These are phyloP conservation scores for Camptogramma bilineatum DNA, from an alignment of 2,888 invertebrate species.

Conservation along the genomic window DNA sequence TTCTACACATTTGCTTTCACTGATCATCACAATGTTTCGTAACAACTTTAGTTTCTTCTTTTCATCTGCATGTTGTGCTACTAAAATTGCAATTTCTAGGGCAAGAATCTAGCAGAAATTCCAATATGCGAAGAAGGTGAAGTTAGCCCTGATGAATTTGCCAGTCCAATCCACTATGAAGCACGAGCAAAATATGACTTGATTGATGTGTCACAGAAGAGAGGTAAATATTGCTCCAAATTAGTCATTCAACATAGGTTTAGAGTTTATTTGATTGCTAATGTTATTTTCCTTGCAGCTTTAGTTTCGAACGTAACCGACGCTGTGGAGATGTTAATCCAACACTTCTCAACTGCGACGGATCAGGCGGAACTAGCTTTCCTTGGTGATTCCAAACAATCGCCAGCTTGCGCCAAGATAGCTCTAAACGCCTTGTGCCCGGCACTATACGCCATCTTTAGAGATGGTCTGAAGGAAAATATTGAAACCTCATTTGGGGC, in stretches of 20 bases:
- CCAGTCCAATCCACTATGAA: constrained; percentile 79
- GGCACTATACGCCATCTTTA: constrained; percentile 92
- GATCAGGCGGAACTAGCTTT: constrained; percentile 86
- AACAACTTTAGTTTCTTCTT: constrained; percentile 32
- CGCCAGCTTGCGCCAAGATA: constrained; percentile 89
- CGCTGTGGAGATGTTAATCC: constrained; percentile 90
- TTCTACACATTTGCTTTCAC: background rate
- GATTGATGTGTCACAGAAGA: constrained; percentile 86
- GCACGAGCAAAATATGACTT: constrained; percentile 77
- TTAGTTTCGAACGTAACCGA: constrained; percentile 90
- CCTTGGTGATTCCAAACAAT: constrained; percentile 85
- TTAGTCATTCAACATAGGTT: background rate
- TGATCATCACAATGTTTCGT: background rate
- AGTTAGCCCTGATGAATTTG: constrained; percentile 86
- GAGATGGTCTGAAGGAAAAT: constrained; percentile 93
- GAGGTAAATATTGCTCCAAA: constrained; percentile 65
- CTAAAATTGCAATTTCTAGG: constrained; percentile 63
- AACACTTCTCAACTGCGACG: constrained; percentile 88
- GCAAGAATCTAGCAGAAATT: constrained; percentile 86
- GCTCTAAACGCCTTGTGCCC: constrained; percentile 92
- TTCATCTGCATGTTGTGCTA: constrained; percentile 42
- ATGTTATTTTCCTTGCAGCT: constrained; percentile 73
- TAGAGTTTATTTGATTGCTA: background rate
- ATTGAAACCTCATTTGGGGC: constrained; percentile 94
- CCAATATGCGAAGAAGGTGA: constrained; percentile 88